These are phyloP conservation scores for Pygmarrhopalites habei DNA, from an alignment of 1,140 invertebrate species.

Conservation along the genomic window DNA sequence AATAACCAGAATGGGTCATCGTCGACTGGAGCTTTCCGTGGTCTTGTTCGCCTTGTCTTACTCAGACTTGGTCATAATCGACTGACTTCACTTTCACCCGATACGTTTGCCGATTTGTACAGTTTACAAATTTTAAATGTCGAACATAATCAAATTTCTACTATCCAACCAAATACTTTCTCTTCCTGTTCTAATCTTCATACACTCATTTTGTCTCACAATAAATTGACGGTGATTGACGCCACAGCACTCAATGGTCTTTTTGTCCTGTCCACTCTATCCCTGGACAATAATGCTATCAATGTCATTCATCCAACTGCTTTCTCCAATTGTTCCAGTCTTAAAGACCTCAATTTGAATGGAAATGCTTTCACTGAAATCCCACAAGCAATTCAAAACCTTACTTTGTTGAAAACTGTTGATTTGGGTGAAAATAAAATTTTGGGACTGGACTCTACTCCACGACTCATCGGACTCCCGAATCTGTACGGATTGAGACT, in stretches of 20 bases:
- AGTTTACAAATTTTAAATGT: constrained; percentile 73
- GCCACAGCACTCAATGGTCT: constrained; percentile 65
- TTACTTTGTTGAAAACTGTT: constrained; percentile 66
- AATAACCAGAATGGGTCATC: constrained; percentile 18
- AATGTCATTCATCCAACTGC: constrained; percentile 68
- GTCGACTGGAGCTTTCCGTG: constrained; percentile 55
- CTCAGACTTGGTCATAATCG: constrained; percentile 78
- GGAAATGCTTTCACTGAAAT: constrained; percentile 66
- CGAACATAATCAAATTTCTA: constrained; percentile 68
- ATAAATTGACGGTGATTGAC: constrained; percentile 66
- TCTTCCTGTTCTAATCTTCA: constrained; percentile 75
- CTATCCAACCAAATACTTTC: constrained; percentile 70
- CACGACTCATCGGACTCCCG: constrained; percentile 70
- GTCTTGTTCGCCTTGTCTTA: constrained; percentile 74
- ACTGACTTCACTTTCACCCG: constrained; percentile 67
- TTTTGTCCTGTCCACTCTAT: constrained; percentile 66
- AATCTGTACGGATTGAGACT: constrained; percentile 71
- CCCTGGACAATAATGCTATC: constrained; percentile 70
- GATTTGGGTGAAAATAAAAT: constrained; percentile 76
- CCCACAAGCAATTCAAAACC: constrained; percentile 64
- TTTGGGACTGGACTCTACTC: constrained; percentile 59
- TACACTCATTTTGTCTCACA: constrained; percentile 68
- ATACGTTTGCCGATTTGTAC: constrained; percentile 66
- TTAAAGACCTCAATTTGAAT: constrained; percentile 73
- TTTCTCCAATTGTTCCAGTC: constrained; percentile 68